Base-by-base conservation (phyloP, 2,113 vertebrate genomes). In the Balaeniceps rex region DNA sequence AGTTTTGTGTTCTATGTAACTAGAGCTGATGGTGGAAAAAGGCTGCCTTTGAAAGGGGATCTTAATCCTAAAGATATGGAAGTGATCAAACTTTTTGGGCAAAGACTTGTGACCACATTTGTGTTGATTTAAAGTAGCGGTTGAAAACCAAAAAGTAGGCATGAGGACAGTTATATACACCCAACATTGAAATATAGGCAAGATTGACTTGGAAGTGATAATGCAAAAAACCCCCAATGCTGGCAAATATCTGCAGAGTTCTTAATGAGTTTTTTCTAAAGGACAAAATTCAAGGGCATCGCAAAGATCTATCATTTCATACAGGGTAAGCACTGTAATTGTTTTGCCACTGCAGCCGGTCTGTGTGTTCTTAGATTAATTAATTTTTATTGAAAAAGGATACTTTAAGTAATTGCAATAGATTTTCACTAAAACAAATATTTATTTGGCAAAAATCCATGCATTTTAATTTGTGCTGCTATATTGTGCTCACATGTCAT, bases 321-420 rank as follows among this genome's bases (percentile, higher is more conserved):
- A 58, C 38, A 82, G 52, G 42, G 14, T 63, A 58, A 89, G 12
- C 36, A 25, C 34, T 36, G 26, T 68, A 69, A 81, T 72, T 91
- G 31, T 76, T 96, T 83, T 89, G 38, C 21, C 21, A 28, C 19
- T 87, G 49, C 31, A 93, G 34, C 19, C 23, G 42, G 14, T 36
- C 9, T n/a, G 23, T 47, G 42, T 75, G 36, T 72, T 79, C 36
- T 80, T 83, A 90, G 34, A 85, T 84, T 51, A 79, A 91, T 77
- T 80, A 86, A 58, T 69, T 89, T 83, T 77, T 75, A 92, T 89
- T 93, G 77, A 87, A 94, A 94, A 85, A 91, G 24, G 46, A 78
- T 85, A 77, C 55, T 88, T 90, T 68, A 88, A 87, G 40, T 87
- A 93, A 95, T 82, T 96, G 74, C 65, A 75, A 76, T 96, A 90